Base-by-base conservation (phyloP, 1,140 invertebrate species). In the Orchestia grillus region DNA sequence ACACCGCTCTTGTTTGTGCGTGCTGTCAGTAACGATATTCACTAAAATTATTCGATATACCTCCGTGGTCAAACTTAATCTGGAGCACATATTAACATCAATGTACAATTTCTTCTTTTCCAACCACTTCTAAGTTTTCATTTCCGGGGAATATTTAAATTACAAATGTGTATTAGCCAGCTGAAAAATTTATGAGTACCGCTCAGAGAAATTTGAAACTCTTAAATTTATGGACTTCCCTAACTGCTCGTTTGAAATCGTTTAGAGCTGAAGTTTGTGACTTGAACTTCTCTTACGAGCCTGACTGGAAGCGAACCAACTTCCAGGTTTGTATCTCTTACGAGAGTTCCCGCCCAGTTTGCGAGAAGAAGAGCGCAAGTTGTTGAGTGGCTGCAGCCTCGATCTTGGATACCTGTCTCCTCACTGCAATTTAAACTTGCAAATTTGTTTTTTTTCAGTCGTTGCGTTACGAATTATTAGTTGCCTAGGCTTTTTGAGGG, bases 181-280 rank as follows among this genome's bases (percentile, higher is more conserved):
- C 36, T 77, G 11, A 36, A 77, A 77, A 77, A 77, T 77, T 15
- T 77, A 77, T 36, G 62, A 77, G 62, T 77, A 77, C 11, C 62
- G 11, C 62, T 77, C 62, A 77, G 62, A 77, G 36, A 77, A 77
- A 8, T 36, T 77, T 77, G 62, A 77, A 77, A 77, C 62, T 53
- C 47, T 77, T 77, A 77, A 77, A 77, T 77, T 77, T 77, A 77
- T 77, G 62, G 62, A 77, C 62, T 77, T 77, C 28, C 62, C 62
- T 77, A 77, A 77, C 62, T 77, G 62, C 62, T 77, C 62, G 36
- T 77, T 77, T 77, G 62, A 77, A 77, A 77, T 77, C 62, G 62
- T 77, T 77, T 77, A 77, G 62, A 77, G 62, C 15, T 36, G 62
- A 77, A 77, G 62, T 77, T 77, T 77, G 62, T 77, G 62, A 23